A percentile compares a stretch with the other conserved stretches of the same genome.
Conservation (phyloP, 2,888 invertebrate genomes). For the Ceramica pisi region DNA sequence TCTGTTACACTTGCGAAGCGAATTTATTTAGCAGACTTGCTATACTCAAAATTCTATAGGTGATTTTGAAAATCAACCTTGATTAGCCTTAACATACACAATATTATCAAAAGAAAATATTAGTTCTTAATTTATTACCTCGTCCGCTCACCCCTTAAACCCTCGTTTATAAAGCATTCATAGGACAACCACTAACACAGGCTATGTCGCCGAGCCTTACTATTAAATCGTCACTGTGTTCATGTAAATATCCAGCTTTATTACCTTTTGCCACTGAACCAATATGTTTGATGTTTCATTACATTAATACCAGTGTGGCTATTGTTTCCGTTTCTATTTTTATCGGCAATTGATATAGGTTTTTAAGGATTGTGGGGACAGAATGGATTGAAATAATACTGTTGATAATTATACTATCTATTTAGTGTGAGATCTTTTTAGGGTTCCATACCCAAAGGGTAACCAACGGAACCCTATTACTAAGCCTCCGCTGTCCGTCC, state of each 20-base stretch:
- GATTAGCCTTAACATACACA: no score
- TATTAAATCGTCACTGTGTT: conserved; percentile 73
- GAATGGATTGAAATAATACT: no score
- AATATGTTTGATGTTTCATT: conserved; percentile 41
- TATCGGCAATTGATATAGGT: background rate
- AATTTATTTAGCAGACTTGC: no score
- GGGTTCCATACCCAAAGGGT: no score
- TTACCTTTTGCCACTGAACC: conserved; percentile 25
- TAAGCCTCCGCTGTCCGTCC: no score
- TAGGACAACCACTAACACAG: conserved; percentile 72
- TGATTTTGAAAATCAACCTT: no score
- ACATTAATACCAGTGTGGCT: background rate
- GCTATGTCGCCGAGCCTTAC: conserved; percentile 73
- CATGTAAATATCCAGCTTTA: conserved; percentile 57
- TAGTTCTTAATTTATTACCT: background rate
- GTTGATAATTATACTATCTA: no score
- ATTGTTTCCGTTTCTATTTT: background rate
- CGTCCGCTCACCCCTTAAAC: conserved; percentile 1
- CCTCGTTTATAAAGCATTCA: conserved; percentile 78
- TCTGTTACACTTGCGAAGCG: no score
- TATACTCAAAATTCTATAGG: no score
- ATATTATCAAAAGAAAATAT: background rate
- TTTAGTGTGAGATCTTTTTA: no score
- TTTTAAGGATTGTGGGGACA: background rate
- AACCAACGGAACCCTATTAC: no score